These are phyloP conservation scores for Schrankia costaestrigalis DNA, from an alignment of 2,888 invertebrate species.

Conservation along the genomic window DNA sequence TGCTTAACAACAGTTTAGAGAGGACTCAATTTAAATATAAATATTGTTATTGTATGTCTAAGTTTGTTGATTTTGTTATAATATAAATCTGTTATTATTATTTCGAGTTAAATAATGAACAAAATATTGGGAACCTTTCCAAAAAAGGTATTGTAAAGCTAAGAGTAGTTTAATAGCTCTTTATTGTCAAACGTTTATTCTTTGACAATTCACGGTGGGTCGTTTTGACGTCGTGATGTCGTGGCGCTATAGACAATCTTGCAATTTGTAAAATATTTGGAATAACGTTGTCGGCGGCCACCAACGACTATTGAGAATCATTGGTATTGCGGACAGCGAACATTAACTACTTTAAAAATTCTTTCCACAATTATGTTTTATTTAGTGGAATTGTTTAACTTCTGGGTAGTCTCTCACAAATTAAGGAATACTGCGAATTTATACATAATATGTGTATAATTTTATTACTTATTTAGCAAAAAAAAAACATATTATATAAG, in stretches of 20 bases:
- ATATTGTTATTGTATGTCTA: constrained; percentile 15
- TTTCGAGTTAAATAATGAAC: too few relatives aligned
- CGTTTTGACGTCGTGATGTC: constrained; percentile 51
- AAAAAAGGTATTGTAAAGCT: too few relatives aligned
- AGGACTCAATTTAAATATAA: constrained; percentile 14
- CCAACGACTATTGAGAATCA: constrained; percentile 49
- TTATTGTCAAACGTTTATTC: constrained; percentile 30
- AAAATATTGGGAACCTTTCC: too few relatives aligned
- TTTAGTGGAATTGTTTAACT: constrained; percentile 20
- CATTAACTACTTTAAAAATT: constrained; percentile 28
- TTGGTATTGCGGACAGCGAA: constrained; percentile 33
- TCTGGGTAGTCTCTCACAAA: too few relatives aligned
- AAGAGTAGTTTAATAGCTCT: too few relatives aligned
- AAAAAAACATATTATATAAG: too few relatives aligned
- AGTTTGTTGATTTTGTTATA: neutral
- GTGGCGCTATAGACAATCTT: constrained; percentile 57
- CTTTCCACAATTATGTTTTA: too few relatives aligned
- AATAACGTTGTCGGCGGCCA: constrained; percentile 65
- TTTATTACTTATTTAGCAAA: too few relatives aligned
- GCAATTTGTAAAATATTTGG: constrained; percentile 76
- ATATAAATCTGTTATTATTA: neutral
- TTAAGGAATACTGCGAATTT: too few relatives aligned
- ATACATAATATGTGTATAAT: too few relatives aligned
- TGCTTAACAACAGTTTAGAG: constrained; percentile 22
- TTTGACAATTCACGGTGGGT: constrained; percentile 38